phyloP scores from a whole-genome alignment of 2,888 invertebrate species.

The Smittia aterrima region DNA sequence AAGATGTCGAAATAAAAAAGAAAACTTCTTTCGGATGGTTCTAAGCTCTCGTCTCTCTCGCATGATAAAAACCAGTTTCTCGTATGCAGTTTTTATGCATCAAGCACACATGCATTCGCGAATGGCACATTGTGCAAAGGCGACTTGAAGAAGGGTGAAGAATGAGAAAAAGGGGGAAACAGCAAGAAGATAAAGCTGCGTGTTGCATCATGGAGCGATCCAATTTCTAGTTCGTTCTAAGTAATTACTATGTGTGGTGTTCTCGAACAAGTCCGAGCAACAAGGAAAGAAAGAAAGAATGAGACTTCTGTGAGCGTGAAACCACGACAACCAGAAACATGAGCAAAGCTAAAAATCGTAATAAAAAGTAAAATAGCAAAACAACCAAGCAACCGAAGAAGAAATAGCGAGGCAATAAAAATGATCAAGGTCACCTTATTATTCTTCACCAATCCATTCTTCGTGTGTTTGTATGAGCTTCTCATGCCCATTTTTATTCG shows the following conservation, averaged over 20 bases:
- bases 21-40: background rate
- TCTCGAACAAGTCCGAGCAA: background rate
- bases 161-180: background rate
- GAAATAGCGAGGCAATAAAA: background rate
- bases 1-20: background rate
- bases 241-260: background rate
- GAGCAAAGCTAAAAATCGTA: conserved; percentile 15
- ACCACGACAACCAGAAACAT: background rate
- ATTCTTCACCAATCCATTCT: conserved; percentile 29
- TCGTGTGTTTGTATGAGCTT: background rate
- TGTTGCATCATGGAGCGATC: background rate
- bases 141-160: background rate
- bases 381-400: conserved; percentile 3
- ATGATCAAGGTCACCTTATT: conserved; percentile 37
- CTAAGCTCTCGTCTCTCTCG: background rate
- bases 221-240: background rate
- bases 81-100: background rate
- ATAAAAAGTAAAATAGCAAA: background rate
- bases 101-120: background rate
- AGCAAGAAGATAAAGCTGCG: background rate
- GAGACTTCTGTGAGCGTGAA: background rate
- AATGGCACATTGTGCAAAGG: background rate
- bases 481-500: background rate
- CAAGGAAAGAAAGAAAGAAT: background rate
- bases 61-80: background rate